These are phyloP conservation scores for Drosophila austrosaltans DNA, from an alignment of 2,888 invertebrate species.

Conservation along the genomic window DNA sequence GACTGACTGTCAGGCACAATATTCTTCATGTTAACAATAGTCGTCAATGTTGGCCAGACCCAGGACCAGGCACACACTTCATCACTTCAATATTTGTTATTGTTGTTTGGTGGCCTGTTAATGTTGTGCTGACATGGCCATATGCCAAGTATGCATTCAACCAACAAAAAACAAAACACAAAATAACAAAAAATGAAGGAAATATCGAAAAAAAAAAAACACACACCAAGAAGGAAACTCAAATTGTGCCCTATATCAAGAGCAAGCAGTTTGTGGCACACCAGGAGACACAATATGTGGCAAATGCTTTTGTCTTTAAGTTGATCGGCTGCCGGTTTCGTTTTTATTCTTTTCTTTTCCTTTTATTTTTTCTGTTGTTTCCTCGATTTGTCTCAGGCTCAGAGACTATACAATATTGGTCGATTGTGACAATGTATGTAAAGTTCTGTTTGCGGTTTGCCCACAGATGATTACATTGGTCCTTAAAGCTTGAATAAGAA, in stretches of 20 bases:
- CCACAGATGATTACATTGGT: slow-evolving; percentile 6
- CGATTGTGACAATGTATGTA: slow-evolving; percentile 3
- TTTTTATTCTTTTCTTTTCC: slow-evolving; percentile 17
- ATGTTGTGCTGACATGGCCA: slow-evolving; percentile 67
- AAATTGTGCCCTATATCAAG: slow-evolving; percentile 27
- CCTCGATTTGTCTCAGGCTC: slow-evolving; percentile 30
- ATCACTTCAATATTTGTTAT: slow-evolving; percentile 73
- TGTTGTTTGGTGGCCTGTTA: slow-evolving; percentile 56
- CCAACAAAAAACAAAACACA: slow-evolving; percentile 6
- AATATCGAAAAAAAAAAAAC: not conserved
- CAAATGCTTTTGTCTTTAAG: slow-evolving; percentile 66
- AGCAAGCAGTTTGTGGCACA: slow-evolving; percentile 48
- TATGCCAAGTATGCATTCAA: slow-evolving; percentile 36
- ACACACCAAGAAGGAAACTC: slow-evolving; percentile 8
- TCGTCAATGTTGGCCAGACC: slow-evolving; percentile 52
- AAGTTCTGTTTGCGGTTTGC: slow-evolving; percentile 32
- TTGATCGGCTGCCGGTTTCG: slow-evolving; percentile 47
- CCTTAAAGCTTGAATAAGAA: slow-evolving; percentile 14
- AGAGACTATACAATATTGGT: slow-evolving; percentile 12
- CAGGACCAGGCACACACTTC: slow-evolving; percentile 47
- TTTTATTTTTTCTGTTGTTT: slow-evolving; percentile 27
- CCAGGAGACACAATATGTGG: slow-evolving; percentile 52
- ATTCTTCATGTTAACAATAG: slow-evolving; percentile 69
- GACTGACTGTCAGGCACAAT: slow-evolving; percentile 67
- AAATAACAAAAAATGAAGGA: not conserved